A percentile compares a stretch with the other conserved stretches of the same genome.
phyloP scores from a whole-genome alignment of 2,888 invertebrate species.

The Perithous albicinctus region DNA sequence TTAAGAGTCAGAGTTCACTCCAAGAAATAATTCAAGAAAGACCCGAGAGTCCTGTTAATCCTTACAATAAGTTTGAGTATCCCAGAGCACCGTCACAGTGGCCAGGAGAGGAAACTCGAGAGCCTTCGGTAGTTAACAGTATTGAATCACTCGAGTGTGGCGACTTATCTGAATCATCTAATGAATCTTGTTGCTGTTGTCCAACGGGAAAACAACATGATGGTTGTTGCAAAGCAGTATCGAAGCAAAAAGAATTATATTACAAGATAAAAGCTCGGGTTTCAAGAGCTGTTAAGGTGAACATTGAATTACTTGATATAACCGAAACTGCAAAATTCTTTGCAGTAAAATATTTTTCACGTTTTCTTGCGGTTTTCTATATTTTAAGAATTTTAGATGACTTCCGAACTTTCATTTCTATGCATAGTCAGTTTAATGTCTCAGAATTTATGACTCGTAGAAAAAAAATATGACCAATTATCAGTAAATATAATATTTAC shows the following conservation, averaged over 20 bases:
- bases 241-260: conserved; percentile 72
- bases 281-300: conserved; percentile 75
- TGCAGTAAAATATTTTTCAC: too few relatives aligned
- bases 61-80: conserved; percentile 75
- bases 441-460: too few relatives aligned
- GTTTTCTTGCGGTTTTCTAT: too few relatives aligned
- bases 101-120: conserved; percentile 63
- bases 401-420: too few relatives aligned
- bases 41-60: conserved; percentile 75
- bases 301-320: neutral
- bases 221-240: conserved; percentile 68
- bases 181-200: conserved; percentile 71
- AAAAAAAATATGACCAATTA: too few relatives aligned
- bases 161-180: conserved; percentile 67
- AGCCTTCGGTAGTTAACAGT: conserved; percentile 61
- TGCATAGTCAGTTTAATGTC: too few relatives aligned
- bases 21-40: conserved; percentile 48
- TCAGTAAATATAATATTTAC: too few relatives aligned
- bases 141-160: conserved; percentile 70
- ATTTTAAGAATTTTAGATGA: too few relatives aligned
- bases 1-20: conserved; percentile 20
- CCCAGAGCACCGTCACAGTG: conserved; percentile 68
- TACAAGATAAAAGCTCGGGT: conserved; percentile 75
- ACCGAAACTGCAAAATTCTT: too few relatives aligned
- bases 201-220: conserved; percentile 68